Evolutionary conservation across 2,888 invertebrate genomes (phyloP).

Genomic region (Drosophila greeni): DNA sequence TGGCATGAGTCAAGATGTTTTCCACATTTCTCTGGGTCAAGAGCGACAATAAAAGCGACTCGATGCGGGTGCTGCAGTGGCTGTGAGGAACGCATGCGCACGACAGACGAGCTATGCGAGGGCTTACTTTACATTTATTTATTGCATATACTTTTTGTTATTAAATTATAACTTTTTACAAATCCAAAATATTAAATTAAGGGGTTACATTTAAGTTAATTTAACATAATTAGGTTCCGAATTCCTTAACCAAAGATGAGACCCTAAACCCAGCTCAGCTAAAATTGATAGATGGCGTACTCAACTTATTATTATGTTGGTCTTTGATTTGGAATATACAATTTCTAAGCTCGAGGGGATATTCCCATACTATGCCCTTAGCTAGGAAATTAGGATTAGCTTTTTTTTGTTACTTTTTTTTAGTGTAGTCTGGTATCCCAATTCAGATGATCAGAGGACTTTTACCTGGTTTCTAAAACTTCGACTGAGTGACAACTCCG

Average conservation of each 20-base stretch:
- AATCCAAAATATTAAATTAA: not conserved
- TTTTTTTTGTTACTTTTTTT: too few relatives aligned
- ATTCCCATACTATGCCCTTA: not conserved
- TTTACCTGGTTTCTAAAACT: not conserved
- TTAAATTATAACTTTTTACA: not conserved
- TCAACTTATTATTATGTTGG: not conserved
- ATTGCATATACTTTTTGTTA: not conserved
- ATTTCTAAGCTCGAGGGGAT: not conserved
- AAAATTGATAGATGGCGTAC: too few relatives aligned
- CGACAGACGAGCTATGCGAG: not conserved
- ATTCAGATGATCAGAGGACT: too few relatives aligned
- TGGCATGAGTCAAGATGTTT: conserved; percentile 36
- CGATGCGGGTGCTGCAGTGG: conserved; percentile 36
- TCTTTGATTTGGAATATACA: not conserved
- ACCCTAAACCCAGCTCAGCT: too few relatives aligned
- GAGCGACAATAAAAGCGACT: conserved; percentile 50
- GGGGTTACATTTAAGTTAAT: not conserved
- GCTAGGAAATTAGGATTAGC: not conserved
- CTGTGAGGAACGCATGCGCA: conserved; percentile 28
- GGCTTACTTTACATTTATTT: not conserved
- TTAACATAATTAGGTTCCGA: not conserved
- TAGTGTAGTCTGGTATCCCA: too few relatives aligned
- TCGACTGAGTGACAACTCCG: not conserved
- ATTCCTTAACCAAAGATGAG: not conserved
- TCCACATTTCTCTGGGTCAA: conserved; percentile 69